Evolutionary conservation across 2,888 invertebrate genomes (phyloP), one percentile per base, ranked within the genome.

Genomic region (Chymomyza caudatula): DNA sequence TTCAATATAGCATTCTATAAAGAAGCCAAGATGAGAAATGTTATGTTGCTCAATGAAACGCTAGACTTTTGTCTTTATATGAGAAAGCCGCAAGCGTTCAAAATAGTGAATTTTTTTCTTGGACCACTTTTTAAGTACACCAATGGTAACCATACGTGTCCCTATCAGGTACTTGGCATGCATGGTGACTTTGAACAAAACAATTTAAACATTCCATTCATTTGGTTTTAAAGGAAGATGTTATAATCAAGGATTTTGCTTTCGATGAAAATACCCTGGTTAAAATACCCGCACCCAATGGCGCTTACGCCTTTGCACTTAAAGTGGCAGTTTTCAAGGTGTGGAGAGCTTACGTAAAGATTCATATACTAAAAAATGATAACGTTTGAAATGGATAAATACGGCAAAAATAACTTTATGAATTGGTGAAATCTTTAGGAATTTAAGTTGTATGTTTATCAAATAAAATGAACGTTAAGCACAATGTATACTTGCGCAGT

Each of bases 211-310:
- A 37, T 1, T 15, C 19, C 8, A 6, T 20, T 37, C 13, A 22
- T 4, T 59, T 23, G 1, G 3, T 37, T 4, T 1, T 57, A 43
- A 43, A 69, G 64, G 51, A 63, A 2, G 43, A 67, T 17, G 11
- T 71, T 2, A 53, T 60, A 20, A 8, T 62, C 0, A 52, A 67
- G 3, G 69, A 65, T 3, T 51, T 51, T 25, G 3, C 29, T 3
- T 4, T 53, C 17, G 57, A 29, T 20, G 61, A 63, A 6, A 17
- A 47, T 2, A 8, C 54, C 3, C 6, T 73, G 1, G 13, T 37
- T 4, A 20, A 63, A 2, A 53, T 78, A n/a, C 76, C 78, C 0
- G 37, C 57, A 8, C 73, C 78, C 0, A 63, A 54, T 4, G 76
- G 74, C 4, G 60, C 62, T 15, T 71, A 76, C 20, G 19, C 63